phyloP scores from a whole-genome alignment of 2,113 vertebrate species.

The Gnathochromis pfefferi region DNA sequence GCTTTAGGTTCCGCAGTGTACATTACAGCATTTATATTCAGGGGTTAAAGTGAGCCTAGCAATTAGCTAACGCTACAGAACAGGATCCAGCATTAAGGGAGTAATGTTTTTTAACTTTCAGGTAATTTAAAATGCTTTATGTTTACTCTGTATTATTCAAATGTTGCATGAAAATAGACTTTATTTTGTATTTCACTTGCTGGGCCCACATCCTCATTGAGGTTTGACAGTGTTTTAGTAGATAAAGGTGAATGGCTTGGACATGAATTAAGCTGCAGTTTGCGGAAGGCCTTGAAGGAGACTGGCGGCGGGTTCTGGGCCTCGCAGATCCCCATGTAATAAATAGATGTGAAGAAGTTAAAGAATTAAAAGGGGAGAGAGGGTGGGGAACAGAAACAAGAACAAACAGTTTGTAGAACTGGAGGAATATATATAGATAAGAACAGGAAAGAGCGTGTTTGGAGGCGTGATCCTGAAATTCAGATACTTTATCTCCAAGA shows the following conservation, averaged over 20 bases:
- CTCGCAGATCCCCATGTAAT: neutral
- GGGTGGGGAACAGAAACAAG: neutral
- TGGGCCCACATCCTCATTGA: neutral
- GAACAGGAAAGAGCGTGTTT: neutral
- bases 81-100: neutral
- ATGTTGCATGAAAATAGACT: neutral
- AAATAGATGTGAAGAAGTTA: neutral
- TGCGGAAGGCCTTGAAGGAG: accelerated
- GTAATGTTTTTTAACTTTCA: neutral
- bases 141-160: neutral
- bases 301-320: neutral
- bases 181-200: neutral
- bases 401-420: neutral
- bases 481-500: neutral
- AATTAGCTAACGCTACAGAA: neutral
- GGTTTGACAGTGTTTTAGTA: neutral
- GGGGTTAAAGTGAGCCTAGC: neutral
- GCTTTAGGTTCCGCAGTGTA: neutral
- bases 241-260: neutral
- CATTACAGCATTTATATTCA: neutral
- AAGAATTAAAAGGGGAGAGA: neutral
- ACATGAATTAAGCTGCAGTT: neutral
- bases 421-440: neutral
- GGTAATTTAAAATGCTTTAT: neutral
- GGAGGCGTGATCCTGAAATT: neutral